phyloP scores from a whole-genome alignment of 1,140 invertebrate species.

The Oncopodura yosiiana region DNA sequence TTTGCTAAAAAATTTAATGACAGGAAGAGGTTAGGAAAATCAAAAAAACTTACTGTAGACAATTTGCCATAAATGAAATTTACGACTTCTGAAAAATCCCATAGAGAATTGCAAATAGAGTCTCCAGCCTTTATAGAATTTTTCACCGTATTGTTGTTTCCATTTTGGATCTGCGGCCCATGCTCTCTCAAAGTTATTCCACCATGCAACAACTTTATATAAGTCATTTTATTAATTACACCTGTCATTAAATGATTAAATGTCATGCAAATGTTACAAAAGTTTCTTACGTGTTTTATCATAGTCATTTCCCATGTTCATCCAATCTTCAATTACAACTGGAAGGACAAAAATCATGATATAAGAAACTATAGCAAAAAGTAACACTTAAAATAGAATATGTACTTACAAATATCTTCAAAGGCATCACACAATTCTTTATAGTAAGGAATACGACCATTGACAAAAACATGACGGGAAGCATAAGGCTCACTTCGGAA shows the following conservation, averaged over 20 bases:
- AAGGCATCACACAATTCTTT: neutral
- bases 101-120: constrained; percentile 2
- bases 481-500: too few relatives aligned
- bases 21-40: too few relatives aligned
- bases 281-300: neutral
- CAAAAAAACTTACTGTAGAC: constrained; percentile 10
- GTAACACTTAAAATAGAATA: neutral
- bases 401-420: neutral
- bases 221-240: too few relatives aligned
- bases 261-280: too few relatives aligned
- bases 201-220: constrained; percentile 12
- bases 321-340: constrained; percentile 21
- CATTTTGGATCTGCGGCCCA: constrained; percentile 8
- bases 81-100: neutral
- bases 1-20: too few relatives aligned
- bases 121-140: constrained; percentile 6
- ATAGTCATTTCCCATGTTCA: constrained; percentile 16
- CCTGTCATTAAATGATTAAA: too few relatives aligned
- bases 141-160: constrained; percentile 2
- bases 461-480: too few relatives aligned
- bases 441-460: too few relatives aligned
- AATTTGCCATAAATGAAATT: constrained; percentile 19
- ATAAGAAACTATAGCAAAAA: too few relatives aligned
- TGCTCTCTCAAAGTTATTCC: neutral
- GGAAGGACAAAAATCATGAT: too few relatives aligned